Percentiles rank a stretch among this genome's conserved stretches.
These are phyloP conservation scores for Karalla daura DNA, from an alignment of 2,797 vertebrate genomes.

Conservation along the genomic window DNA sequence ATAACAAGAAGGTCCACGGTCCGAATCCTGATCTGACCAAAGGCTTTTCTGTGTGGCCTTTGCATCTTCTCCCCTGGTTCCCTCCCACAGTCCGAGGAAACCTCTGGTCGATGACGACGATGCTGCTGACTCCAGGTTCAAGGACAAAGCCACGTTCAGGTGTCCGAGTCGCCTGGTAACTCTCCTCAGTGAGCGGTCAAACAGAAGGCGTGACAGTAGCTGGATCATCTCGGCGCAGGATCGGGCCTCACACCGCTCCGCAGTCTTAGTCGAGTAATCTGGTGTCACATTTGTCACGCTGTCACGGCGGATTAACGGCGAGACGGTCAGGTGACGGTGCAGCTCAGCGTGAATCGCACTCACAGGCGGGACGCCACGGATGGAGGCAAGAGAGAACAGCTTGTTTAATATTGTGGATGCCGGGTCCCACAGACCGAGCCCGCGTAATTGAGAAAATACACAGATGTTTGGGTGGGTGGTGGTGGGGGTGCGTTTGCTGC, in stretches of 20 bases:
- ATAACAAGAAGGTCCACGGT: too few species aligned
- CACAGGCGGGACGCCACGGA: background rate
- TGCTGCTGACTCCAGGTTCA: conserved; percentile 5
- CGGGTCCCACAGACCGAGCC: conserved; percentile 31
- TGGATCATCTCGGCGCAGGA: conserved; percentile 27
- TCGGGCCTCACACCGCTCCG: conserved; percentile 3
- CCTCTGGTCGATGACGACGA: background rate
- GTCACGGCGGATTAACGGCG: conserved; percentile 24
- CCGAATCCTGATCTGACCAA: too few species aligned
- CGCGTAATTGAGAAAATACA: conserved; percentile 71
- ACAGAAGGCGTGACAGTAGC: conserved; percentile 31
- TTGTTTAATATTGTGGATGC: conserved; percentile 12
- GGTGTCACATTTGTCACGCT: conserved; percentile 46
- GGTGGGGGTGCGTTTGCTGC: conserved; percentile 32
- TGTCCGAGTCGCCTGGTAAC: conserved; percentile 19
- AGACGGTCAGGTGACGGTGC: conserved; percentile 16
- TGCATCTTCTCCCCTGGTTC: too few species aligned
- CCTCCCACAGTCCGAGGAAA: too few species aligned
- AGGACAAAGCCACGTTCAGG: conserved; percentile 1
- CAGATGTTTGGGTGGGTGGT: too few species aligned
- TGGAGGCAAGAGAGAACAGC: background rate
- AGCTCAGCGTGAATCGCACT: conserved; percentile 3
- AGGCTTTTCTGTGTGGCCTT: too few species aligned
- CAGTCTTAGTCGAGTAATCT: conserved; percentile 33
- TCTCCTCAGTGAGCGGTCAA: conserved; percentile 22